Evolutionary conservation across 2,888 invertebrate genomes (phyloP).

Genomic region (Drosophila pullipes): DNA sequence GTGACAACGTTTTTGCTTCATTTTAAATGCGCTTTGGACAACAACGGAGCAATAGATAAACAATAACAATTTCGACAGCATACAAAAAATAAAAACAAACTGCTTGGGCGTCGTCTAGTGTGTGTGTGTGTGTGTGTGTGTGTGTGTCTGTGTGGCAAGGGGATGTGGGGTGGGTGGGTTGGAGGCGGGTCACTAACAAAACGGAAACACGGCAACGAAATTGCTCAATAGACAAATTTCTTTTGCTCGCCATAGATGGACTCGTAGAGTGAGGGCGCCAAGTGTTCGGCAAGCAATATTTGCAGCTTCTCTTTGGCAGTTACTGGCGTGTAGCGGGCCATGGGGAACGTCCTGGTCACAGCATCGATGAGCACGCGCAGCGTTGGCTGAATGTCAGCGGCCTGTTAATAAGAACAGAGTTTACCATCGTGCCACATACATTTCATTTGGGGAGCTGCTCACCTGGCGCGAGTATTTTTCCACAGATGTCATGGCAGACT

Average conservation of each 20-base stretch:
- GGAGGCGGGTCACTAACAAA: background rate
- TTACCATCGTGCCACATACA: conserved; percentile 28
- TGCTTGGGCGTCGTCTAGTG: conserved; percentile 26
- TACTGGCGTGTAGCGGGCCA: conserved; percentile 93
- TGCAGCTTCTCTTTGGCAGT: conserved; percentile 92
- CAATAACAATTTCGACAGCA: conserved; percentile 52
- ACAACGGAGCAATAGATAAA: conserved; percentile 47
- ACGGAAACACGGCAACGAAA: conserved; percentile 5
- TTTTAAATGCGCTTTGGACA: conserved; percentile 64
- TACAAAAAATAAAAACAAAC: conserved; percentile 12
- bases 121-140: background rate
- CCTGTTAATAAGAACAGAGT: conserved; percentile 85
- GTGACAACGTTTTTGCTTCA: conserved; percentile 46
- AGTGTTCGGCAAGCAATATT: conserved; percentile 92
- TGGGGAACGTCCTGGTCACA: conserved; percentile 92
- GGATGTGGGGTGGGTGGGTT: background rate
- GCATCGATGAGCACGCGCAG: conserved; percentile 91
- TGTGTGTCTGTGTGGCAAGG: background rate
- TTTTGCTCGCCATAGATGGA: conserved; percentile 87
- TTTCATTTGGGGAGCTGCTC: conserved; percentile 18
- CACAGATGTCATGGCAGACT: conserved; percentile 91
- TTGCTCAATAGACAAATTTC: conserved; percentile 69
- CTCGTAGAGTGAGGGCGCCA: conserved; percentile 93
- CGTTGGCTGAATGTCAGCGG: conserved; percentile 91
- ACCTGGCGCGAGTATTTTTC: conserved; percentile 91